Conservation (phyloP, 1,140 invertebrate genomes). For the Palaemon carinicauda region DNA sequence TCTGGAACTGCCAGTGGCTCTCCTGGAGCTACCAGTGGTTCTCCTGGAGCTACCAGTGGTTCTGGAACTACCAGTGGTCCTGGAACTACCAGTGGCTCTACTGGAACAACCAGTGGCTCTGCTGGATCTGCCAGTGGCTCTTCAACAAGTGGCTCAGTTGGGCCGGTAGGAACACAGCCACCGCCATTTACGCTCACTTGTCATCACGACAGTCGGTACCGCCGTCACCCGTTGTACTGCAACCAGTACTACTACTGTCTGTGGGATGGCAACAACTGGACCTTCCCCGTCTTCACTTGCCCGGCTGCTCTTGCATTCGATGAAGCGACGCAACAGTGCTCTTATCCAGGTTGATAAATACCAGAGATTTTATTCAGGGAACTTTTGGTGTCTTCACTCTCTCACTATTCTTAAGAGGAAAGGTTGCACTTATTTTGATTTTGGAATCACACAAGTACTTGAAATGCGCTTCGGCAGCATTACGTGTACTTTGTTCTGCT, state of each 20-base stretch:
- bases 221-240: slow-evolving; percentile 81
- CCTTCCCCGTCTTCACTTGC: slow-evolving; percentile 54
- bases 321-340: slow-evolving; percentile 45
- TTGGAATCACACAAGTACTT: too few relatives aligned
- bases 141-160: background rate
- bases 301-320: slow-evolving; percentile 52
- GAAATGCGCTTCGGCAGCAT: too few relatives aligned
- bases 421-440: too few relatives aligned
- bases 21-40: background rate
- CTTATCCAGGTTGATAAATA: slow-evolving; percentile 24
- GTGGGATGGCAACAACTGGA: slow-evolving; percentile 48
- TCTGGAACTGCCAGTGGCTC: background rate
- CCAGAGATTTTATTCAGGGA: background rate
- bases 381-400: background rate
- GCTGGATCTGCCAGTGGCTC: background rate
- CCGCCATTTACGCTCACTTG: slow-evolving; percentile 40
- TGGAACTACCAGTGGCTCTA: background rate
- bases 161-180: background rate
- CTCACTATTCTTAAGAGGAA: too few relatives aligned
- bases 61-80: background rate
- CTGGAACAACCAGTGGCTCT: too few relatives aligned
- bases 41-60: background rate
- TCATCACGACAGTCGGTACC: slow-evolving; percentile 57
- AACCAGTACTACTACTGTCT: slow-evolving; percentile 65
- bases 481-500: too few relatives aligned